phyloP scores from a whole-genome alignment of 2,113 vertebrate species.

The Chionomys nivalis region DNA sequence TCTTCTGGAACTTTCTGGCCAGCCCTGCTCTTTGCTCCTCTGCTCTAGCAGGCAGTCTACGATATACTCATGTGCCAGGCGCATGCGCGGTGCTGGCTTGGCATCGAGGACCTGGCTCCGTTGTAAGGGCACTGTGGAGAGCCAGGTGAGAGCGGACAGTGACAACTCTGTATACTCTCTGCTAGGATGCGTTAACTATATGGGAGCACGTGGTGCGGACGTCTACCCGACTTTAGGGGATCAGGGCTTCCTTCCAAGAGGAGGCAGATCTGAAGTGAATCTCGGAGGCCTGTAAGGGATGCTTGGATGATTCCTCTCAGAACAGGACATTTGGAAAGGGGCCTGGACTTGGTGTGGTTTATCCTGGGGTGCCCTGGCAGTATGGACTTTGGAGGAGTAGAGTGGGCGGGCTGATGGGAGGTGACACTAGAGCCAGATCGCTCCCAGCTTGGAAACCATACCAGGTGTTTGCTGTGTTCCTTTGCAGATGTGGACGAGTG shows the following conservation, averaged over 20 bases:
- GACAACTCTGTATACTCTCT: neutral
- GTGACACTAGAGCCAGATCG: neutral
- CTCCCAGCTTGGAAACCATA: neutral
- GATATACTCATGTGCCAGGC: neutral
- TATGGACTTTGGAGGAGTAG: neutral
- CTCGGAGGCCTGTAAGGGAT: neutral
- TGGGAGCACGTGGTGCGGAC: neutral
- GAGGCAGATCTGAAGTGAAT: neutral
- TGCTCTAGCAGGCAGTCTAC: neutral
- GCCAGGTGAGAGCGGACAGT: neutral
- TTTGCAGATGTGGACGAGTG: conserved; percentile 95
- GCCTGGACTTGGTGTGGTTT: neutral
- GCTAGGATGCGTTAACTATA: neutral
- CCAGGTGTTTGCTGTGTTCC: conserved; percentile 59
- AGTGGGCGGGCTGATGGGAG: neutral
- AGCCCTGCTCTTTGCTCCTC: neutral
- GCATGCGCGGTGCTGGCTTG: neutral
- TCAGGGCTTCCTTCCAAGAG: neutral
- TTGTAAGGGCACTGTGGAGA: neutral
- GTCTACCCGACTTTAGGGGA: neutral
- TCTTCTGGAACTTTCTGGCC: neutral
- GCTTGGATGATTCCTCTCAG: neutral
- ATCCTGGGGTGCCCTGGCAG: neutral
- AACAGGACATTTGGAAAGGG: neutral
- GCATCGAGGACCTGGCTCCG: neutral